A percentile compares a stretch with the other conserved stretches of the same genome.
Evolutionary conservation across 2,113 vertebrate species (phyloP).

Genomic region (Pyrgilauda ruficollis): DNA sequence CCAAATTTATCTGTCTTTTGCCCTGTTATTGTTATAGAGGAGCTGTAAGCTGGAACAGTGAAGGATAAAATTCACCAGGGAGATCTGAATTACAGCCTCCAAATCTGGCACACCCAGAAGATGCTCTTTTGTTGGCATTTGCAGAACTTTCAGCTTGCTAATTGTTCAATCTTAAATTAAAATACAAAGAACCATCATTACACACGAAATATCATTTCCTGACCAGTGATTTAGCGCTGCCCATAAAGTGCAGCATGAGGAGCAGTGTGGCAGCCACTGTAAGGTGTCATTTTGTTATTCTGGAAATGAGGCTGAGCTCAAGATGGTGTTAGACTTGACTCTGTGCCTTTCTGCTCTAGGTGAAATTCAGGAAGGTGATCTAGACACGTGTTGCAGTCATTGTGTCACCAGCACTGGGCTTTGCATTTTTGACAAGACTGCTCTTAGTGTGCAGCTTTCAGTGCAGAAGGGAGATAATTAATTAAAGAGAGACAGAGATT

Average conservation of each 20-base stretch:
- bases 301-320: neutral
- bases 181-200: constrained; percentile 10
- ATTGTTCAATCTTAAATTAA: constrained; percentile 35
- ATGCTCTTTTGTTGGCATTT: constrained; percentile 12
- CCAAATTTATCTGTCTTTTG: neutral
- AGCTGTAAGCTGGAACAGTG: neutral
- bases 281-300: neutral
- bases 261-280: neutral
- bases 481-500: neutral
- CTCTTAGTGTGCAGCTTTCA: neutral
- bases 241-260: neutral
- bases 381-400: neutral
- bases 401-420: neutral
- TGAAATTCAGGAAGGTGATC: neutral
- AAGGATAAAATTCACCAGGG: neutral
- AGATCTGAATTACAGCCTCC: neutral
- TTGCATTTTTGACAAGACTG: neutral
- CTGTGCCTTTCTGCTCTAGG: constrained; percentile 28
- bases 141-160: constrained; percentile 17
- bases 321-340: neutral
- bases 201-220: neutral
- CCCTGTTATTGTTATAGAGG: neutral
- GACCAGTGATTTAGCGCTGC: neutral
- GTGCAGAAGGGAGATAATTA: neutral
- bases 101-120: neutral